Conservation (phyloP, 64 coral and sea anemone species). For the Platygyra sinensis region DNA sequence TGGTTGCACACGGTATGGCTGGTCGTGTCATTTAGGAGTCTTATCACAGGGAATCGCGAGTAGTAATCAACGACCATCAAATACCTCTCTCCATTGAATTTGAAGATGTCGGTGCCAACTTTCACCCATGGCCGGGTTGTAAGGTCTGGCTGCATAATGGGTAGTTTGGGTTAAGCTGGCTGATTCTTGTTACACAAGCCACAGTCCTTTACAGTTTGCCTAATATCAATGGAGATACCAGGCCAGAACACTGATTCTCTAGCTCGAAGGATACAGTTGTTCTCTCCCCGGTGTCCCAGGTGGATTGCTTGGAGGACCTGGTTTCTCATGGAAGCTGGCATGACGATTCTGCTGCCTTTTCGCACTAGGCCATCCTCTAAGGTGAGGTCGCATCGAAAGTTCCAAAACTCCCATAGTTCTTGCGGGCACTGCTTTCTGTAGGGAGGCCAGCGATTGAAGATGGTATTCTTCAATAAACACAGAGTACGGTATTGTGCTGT, state of each 20-base stretch:
- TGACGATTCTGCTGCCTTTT: too few relatives aligned
- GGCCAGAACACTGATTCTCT: slow-evolving; percentile 27
- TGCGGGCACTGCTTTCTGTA: slow-evolving; percentile 44
- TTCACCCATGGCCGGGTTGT: slow-evolving; percentile 10
- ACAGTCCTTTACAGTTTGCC: slow-evolving; percentile 13
- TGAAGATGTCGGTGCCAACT: background rate
- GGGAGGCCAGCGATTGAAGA: slow-evolving; percentile 28
- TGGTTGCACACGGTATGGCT: background rate
- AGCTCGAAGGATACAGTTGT: background rate
- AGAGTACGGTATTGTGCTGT: background rate
- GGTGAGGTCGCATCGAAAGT: slow-evolving; percentile 50
- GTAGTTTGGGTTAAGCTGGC: background rate
- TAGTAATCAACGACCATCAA: slow-evolving; percentile 53
- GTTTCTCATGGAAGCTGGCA: too few relatives aligned
- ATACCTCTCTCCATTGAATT: background rate
- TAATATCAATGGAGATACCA: background rate
- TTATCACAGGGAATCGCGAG: slow-evolving; percentile 40
- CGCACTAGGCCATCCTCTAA: background rate
- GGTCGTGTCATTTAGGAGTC: slow-evolving; percentile 9
- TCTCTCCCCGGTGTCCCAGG: too few relatives aligned
- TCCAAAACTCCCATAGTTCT: slow-evolving; percentile 27
- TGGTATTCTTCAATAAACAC: background rate
- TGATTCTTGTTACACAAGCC: slow-evolving; percentile 28
- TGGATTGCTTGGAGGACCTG: too few relatives aligned
- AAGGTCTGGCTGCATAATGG: slow-evolving; percentile 24